These are phyloP conservation scores for Salarias fasciatus DNA, from an alignment of 2,797 vertebrate species.

Conservation along the genomic window DNA sequence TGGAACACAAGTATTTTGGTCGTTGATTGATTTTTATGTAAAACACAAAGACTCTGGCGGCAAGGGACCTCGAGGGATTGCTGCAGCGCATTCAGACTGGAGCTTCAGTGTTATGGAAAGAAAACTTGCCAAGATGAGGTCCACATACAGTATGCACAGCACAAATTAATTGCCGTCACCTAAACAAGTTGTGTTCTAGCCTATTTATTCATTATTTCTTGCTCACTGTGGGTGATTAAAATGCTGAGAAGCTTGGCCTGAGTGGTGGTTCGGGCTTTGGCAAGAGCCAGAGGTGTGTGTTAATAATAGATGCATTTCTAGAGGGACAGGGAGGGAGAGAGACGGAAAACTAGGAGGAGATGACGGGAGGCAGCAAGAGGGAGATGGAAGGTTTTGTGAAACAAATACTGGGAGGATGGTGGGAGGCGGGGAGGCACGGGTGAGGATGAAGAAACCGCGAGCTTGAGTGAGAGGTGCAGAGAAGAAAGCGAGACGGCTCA, in stretches of 20 bases:
- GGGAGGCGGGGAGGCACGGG: slow-evolving; percentile 42
- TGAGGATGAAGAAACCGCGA: slow-evolving; percentile 52
- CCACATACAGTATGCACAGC: slow-evolving; percentile 36
- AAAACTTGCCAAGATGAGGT: slow-evolving; percentile 39
- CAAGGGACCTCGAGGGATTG: slow-evolving; percentile 20
- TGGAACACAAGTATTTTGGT: slow-evolving; percentile 45
- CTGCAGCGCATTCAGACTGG: slow-evolving; percentile 1
- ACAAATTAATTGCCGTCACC: slow-evolving; percentile 61
- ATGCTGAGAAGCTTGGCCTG: slow-evolving; percentile 69
- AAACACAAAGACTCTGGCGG: slow-evolving; percentile 21
- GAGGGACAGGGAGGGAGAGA: slow-evolving; percentile 21
- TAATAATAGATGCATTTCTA: slow-evolving; percentile 81
- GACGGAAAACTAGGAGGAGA: slow-evolving; percentile 5
- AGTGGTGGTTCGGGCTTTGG: slow-evolving; percentile 62
- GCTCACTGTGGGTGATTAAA: slow-evolving; percentile 77
- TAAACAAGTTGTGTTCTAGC: slow-evolving; percentile 46
- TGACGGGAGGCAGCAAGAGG: slow-evolving; percentile 28
- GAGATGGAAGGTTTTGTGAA: slow-evolving; percentile 69
- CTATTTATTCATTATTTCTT: slow-evolving; percentile 56
- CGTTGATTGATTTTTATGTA: slow-evolving; percentile 60
- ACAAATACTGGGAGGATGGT: slow-evolving; percentile 55
- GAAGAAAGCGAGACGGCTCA: slow-evolving; percentile 43
- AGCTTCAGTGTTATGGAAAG: slow-evolving; percentile 27
- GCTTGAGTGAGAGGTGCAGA: slow-evolving; percentile 34
- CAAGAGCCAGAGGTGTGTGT: slow-evolving; percentile 72